Evolutionary conservation across 2,797 vertebrate species (phyloP).

Genomic region (Lemur catta): DNA sequence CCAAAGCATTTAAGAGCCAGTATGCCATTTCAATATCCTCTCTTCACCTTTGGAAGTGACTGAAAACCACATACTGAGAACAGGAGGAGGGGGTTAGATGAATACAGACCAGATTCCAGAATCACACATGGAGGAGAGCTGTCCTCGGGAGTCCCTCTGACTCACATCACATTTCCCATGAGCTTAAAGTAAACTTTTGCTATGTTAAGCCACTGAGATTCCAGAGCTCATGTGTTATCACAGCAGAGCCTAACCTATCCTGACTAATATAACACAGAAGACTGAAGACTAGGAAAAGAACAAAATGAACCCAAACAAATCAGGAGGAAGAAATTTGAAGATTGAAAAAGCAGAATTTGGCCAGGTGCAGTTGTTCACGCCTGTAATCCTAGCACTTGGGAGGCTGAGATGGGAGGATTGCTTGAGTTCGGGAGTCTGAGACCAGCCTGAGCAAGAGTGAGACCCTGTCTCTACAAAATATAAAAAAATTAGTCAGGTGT

Average conservation of each 20-base stretch:
- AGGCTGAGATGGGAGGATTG: not conserved
- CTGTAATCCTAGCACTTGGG: not conserved
- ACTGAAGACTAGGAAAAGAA: not conserved
- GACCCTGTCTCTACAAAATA: not conserved
- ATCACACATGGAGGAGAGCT: not conserved
- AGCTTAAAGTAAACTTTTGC: not conserved
- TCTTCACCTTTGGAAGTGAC: not conserved
- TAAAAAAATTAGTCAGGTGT: not conserved
- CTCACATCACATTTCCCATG: not conserved
- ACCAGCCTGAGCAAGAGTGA: not conserved
- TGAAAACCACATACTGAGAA: not conserved
- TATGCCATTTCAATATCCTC: not conserved
- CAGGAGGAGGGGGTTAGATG: not conserved
- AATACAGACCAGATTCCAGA: not conserved
- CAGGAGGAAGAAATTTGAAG: not conserved
- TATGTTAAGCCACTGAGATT: not conserved
- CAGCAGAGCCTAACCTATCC: not conserved
- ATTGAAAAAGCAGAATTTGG: not conserved
- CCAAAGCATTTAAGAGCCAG: not conserved
- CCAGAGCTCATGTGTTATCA: not conserved
- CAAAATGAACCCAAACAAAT: not conserved
- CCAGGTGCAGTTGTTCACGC: not conserved
- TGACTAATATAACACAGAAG: not conserved
- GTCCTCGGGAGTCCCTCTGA: not conserved
- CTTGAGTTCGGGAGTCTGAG: not conserved